These are phyloP conservation scores for Cenopis cana DNA, from an alignment of 2,888 invertebrate genomes.

Conservation along the genomic window DNA sequence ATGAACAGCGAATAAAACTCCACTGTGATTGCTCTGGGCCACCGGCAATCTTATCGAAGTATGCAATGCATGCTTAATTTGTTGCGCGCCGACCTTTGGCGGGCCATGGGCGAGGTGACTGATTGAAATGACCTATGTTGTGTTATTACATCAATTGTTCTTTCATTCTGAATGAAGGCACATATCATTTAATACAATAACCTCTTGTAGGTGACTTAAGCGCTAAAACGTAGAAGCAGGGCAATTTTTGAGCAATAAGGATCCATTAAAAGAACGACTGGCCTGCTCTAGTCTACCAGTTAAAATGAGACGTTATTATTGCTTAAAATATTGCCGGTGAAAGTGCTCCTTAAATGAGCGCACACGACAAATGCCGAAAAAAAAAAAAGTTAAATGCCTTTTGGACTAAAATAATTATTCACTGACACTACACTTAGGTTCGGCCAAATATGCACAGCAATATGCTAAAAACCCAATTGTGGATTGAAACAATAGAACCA, in stretches of 20 bases:
- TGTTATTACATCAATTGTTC: constrained; percentile 22
- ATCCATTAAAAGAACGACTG: no score
- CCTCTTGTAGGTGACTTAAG: background rate
- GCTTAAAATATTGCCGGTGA: no score
- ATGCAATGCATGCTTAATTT: constrained; percentile 19
- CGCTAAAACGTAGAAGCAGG: no score
- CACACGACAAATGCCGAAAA: no score
- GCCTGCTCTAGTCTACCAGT: no score
- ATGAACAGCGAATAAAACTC: constrained; percentile 7
- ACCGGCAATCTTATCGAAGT: constrained; percentile 21
- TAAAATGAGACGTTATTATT: no score
- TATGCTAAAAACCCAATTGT: constrained; percentile 5
- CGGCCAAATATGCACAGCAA: background rate
- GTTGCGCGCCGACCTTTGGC: constrained; percentile 24
- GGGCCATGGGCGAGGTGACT: constrained; percentile 19
- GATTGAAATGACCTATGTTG: constrained; percentile 34
- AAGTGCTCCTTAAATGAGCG: no score
- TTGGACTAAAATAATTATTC: background rate
- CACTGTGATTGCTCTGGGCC: background rate
- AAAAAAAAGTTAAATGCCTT: no score
- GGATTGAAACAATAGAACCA: constrained; percentile 1
- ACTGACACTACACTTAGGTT: background rate
- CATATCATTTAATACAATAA: background rate
- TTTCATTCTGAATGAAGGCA: constrained; percentile 12
- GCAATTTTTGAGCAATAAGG: no score